Base-by-base conservation (phyloP, 1,140 invertebrate genomes). In the Drosophila azteca region DNA sequence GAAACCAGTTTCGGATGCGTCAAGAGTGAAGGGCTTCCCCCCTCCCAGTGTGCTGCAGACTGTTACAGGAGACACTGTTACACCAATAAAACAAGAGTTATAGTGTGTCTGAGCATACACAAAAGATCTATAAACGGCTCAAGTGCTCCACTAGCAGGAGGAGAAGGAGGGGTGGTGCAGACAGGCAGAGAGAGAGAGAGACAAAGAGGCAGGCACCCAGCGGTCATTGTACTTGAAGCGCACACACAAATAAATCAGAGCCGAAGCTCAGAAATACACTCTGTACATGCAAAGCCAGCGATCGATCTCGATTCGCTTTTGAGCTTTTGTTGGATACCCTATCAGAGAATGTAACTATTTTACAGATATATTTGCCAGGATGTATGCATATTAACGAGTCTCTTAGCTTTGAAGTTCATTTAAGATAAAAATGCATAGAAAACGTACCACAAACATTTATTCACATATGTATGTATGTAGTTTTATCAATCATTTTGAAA, bases 191-290 rank as follows among this genome's bases (percentile, higher is more conserved):
- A 11, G 22, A 2, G 1, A 22, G 43, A 11, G 35, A 13, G 43
- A 13, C 8, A 11, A 2, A 4, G 2, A 24, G 43, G 3, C 9
- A 13, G 35, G 35, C 4, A 39, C 11, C 35, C 35, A 24, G 71
- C 71, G 82, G 82, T 85, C 82, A 85, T 65, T 85, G 82, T 85
- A 85, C 82, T 87, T 81, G 68, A 65, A 55, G 49, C 55, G 46
- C 39, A 50, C 48, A 43, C 31, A 64, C 43, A 53, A 39, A 39
- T 5, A 39, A 13, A 39, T 13, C 35, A 13, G 35, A 11, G 9
- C 11, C 35, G 35, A 39, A 39, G 3, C 11, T 9, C 11, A 39
- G 35, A 9, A 35, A 35, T 35, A 35, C 31, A 11, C 31, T 11
- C 31, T 9, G 9, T 39, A 39, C 35, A 54, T 31, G 11, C 39